Evolutionary conservation across 2,797 vertebrate species (phyloP).

Genomic region (Tarsius wallacei): DNA sequence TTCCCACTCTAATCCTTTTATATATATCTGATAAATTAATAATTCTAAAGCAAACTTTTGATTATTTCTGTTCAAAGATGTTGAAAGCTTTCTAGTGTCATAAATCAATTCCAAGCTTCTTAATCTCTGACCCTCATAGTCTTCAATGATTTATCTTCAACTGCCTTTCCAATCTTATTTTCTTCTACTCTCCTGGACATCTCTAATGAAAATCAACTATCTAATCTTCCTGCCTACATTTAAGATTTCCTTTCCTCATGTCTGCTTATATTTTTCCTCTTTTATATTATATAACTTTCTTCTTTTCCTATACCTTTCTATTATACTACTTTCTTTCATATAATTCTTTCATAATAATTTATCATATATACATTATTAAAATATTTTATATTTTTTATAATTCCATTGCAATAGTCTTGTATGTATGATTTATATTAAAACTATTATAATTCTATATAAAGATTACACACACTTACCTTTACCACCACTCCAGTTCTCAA

Average conservation of each 20-base stretch:
- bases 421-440: not conserved
- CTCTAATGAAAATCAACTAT: not conserved
- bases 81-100: not conserved
- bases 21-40: not conserved
- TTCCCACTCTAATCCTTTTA: not conserved
- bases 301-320: not conserved
- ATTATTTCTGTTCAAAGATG: not conserved
- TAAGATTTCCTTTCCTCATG: not conserved
- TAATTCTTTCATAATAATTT: no score
- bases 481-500: not conserved
- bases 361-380: no score
- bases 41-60: not conserved
- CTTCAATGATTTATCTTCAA: not conserved
- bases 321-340: not conserved
- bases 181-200: not conserved
- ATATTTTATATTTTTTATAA: not conserved
- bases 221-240: not conserved
- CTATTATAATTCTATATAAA: not conserved
- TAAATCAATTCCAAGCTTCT: constrained; percentile 10
- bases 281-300: not conserved
- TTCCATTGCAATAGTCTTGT: not conserved
- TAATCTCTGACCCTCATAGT: not conserved
- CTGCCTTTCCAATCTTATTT: not conserved
- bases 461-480: not conserved
- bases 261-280: not conserved